Percentiles rank a stretch among this genome's conserved stretches.
Evolutionary conservation across 2,888 invertebrate species (phyloP).

Genomic region (Protodeltote pygarga): DNA sequence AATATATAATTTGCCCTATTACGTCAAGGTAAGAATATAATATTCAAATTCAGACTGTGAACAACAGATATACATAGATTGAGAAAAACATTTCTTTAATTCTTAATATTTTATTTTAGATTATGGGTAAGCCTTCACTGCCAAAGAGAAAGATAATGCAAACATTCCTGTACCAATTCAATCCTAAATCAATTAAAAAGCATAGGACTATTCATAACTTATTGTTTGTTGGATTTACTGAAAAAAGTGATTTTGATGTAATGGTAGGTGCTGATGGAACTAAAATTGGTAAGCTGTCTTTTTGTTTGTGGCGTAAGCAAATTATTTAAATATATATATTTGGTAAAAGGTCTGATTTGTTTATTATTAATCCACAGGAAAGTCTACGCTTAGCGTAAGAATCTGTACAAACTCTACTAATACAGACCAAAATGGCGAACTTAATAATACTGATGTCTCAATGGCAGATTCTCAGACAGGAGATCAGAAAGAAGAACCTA

Average conservation of each 20-base stretch:
- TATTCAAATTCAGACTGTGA: background rate
- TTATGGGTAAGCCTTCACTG: slow-evolving; percentile 66
- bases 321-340: background rate
- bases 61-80: too few relatives aligned
- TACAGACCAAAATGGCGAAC: slow-evolving; percentile 16
- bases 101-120: slow-evolving; percentile 43
- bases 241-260: slow-evolving; percentile 60
- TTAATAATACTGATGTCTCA: slow-evolving; percentile 2
- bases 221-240: slow-evolving; percentile 68
- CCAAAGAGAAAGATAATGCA: slow-evolving; percentile 70
- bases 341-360: background rate
- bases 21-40: slow-evolving; percentile 56
- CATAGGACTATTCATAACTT: slow-evolving; percentile 69
- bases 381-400: slow-evolving; percentile 58
- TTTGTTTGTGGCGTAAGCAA: background rate
- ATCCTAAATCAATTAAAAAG: slow-evolving; percentile 72
- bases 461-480: background rate
- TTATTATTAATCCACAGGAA: slow-evolving; percentile 49
- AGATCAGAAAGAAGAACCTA: slow-evolving; percentile 3
- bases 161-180: slow-evolving; percentile 64
- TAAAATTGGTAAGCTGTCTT: slow-evolving; percentile 61
- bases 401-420: slow-evolving; percentile 48
- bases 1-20: slow-evolving; percentile 46
- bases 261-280: slow-evolving; percentile 64
- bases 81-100: background rate